Base-by-base conservation (phyloP, 1,140 invertebrate genomes). In the Holotrichia oblita region DNA sequence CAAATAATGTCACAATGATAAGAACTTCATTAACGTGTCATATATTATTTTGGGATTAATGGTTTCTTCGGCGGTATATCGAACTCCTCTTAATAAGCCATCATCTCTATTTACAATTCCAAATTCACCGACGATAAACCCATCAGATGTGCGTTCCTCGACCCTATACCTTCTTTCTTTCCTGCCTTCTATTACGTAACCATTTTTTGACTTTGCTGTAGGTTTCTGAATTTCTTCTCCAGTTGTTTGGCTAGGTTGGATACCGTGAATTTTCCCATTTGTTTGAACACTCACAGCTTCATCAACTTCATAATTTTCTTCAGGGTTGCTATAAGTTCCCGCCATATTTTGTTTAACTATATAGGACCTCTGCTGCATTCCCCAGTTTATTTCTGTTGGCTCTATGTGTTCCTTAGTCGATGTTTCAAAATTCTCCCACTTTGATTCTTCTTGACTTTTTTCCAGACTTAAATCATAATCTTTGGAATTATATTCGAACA, bases 121-220 rank as follows among this genome's bases (percentile, higher is more conserved):
- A 83, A 96, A 97, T 87, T 96, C 95, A 2, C 95, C 95, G 4
- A 96, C 94, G 78, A 96, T 96, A 83, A 95, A 96, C 7, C 95
- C 95, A 83, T 96, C 95, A 3, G 94, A 89, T 9, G 95, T 96
- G 81, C 94, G 90, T 87, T 96, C 94, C 84, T 96, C 95, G 0
- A 96, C 94, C 41, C 94, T 89, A 84, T 96, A 97, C 83, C 95
- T 96, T 61, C 94, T 89, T 86, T 92, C 95, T 85, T 96, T 94
- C 61, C 92, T 89, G 22, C 94, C 94, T 86, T 96, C 94, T 1
- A 95, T 92, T 3, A 96, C 93, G 84, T 95, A 96, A 12, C 93
- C 93, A 40, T 95, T 92, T 85, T 94, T 93, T 82, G 93, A 91
- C 78, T 92, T 92, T 61, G 74, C 75, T 1, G 74, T 72, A 80